Conservation (phyloP, 1,140 invertebrate species). For the Caerostris extrusa region DNA sequence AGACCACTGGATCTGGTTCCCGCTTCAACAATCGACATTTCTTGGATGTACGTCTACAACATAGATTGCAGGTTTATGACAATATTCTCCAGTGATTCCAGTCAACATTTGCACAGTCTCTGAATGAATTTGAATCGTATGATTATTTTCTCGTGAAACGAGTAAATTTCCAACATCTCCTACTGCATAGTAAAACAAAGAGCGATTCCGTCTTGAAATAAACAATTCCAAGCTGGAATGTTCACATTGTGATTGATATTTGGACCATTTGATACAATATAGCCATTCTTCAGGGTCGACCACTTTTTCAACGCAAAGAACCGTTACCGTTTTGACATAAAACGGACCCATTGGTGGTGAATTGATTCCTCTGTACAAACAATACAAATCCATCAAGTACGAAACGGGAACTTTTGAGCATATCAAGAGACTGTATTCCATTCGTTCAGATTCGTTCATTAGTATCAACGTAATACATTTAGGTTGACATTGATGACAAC, state of each 20-base stretch:
- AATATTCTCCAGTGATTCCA: not conserved
- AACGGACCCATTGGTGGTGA: rapidly evolving
- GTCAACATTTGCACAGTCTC: not conserved
- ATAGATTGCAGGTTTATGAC: not conserved
- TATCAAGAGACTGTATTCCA: not conserved
- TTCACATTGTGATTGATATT: not conserved
- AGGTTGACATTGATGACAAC: not conserved
- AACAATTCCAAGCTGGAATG: not conserved
- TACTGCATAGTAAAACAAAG: not conserved
- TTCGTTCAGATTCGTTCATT: not conserved
- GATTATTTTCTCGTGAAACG: not conserved
- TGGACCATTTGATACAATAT: not conserved
- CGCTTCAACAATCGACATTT: too few relatives aligned
- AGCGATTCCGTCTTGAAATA: not conserved
- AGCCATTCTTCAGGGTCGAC: not conserved
- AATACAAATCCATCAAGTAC: conserved; percentile 21
- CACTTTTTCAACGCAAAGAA: not conserved
- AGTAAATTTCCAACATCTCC: not conserved
- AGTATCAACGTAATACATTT: not conserved
- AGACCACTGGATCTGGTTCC: too few relatives aligned
- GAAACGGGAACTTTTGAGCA: not conserved
- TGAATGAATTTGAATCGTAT: not conserved
- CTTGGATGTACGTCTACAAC: too few relatives aligned
- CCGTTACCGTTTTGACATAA: not conserved
- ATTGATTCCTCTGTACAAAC: not conserved